Evolutionary conservation across 2,113 vertebrate species (phyloP).

Genomic region (Labeo catla): DNA sequence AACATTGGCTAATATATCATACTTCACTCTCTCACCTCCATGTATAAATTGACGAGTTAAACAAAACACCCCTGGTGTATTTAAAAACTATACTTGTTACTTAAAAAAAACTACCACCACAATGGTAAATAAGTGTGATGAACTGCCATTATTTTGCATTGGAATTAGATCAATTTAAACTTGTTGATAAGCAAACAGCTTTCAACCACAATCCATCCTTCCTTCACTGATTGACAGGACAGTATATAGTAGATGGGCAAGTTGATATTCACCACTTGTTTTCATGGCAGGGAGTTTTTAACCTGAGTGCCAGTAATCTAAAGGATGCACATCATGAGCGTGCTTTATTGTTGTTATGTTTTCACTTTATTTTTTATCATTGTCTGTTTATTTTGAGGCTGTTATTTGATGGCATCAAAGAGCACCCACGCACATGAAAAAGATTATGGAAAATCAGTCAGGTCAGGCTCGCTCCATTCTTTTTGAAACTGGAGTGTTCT

Average conservation of each 20-base stretch:
- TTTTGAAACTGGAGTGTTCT: neutral
- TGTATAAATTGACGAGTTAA: neutral
- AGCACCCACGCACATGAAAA: neutral
- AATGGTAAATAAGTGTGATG: neutral
- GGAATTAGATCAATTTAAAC: neutral
- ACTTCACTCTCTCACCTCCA: neutral
- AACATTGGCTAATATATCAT: neutral
- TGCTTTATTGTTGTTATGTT: neutral
- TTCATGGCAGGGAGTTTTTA: neutral
- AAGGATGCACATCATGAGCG: neutral
- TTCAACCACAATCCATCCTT: neutral
- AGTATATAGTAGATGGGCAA: neutral
- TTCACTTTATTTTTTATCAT: neutral
- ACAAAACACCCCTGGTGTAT: neutral
- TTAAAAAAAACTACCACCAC: neutral
- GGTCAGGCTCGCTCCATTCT: neutral
- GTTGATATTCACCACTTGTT: neutral
- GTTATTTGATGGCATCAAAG: neutral
- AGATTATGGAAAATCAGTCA: neutral
- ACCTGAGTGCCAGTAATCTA: neutral
- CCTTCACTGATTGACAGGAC: neutral
- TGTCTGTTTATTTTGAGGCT: constrained; percentile 6
- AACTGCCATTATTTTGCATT: neutral
- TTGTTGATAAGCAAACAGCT: neutral
- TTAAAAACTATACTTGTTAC: neutral